Evolutionary conservation across 2,113 vertebrate genomes (phyloP).

Genomic region (Platichthys stellatus): DNA sequence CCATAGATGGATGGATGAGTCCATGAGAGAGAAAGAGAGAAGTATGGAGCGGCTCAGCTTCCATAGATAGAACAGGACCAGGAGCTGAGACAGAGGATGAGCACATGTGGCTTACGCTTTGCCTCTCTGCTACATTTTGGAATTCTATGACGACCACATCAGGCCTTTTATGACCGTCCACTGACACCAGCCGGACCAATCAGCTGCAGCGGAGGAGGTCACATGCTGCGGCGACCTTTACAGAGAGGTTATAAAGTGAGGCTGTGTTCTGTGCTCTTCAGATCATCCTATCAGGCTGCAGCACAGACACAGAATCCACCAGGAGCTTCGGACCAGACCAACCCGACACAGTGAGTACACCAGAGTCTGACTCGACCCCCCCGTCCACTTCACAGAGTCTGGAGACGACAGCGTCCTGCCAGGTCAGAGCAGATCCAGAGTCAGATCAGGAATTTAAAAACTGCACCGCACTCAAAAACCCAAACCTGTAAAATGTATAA

Average conservation of each 20-base stretch:
- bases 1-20: neutral
- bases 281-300: conserved; percentile 1
- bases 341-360: conserved; percentile 49
- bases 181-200: conserved; percentile 13
- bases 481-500: no score
- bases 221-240: conserved; percentile 40
- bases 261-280: conserved; percentile 17
- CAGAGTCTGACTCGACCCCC: no score
- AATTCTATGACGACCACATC: conserved; percentile 28
- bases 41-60: neutral
- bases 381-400: no score
- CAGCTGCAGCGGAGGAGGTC: conserved; percentile 27
- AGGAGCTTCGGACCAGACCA: conserved; percentile 14
- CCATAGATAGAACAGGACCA: conserved; percentile 44
- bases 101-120: conserved; percentile 41
- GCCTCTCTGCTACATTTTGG: conserved; percentile 21
- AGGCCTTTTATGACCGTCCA: conserved; percentile 59
- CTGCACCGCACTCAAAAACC: no score
- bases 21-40: neutral
- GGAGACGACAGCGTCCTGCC: neutral
- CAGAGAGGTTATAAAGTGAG: conserved; percentile 64
- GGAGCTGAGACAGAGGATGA: conserved; percentile 3
- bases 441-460: no score
- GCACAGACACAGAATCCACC: neutral
- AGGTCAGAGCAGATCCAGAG: neutral